Percentiles rank a stretch among this genome's conserved stretches.
These are phyloP conservation scores for Pangasius djambal DNA, from an alignment of 2,797 vertebrate genomes.

Conservation along the genomic window DNA sequence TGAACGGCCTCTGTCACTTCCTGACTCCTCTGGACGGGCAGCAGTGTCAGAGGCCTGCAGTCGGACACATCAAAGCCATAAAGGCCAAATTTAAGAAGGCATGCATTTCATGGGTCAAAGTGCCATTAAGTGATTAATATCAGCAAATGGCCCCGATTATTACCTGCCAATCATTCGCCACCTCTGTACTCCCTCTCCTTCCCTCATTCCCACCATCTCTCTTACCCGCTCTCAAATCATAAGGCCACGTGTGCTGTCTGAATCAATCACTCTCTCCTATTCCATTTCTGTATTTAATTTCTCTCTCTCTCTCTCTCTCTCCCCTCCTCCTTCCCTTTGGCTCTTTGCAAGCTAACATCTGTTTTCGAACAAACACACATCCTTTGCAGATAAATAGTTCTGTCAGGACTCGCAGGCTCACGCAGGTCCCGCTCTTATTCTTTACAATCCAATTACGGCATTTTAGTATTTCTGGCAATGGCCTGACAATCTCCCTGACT, in stretches of 20 bases:
- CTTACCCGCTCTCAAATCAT: constrained; percentile 41
- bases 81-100: constrained; percentile 61
- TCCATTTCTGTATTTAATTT: constrained; percentile 37
- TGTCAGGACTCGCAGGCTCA: constrained; percentile 66
- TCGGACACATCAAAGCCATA: constrained; percentile 58
- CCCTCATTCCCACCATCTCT: constrained; percentile 35
- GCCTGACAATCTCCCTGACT: constrained; percentile 60
- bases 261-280: constrained; percentile 41
- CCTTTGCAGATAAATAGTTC: constrained; percentile 59
- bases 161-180: constrained; percentile 78
- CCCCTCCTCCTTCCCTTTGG: constrained; percentile 59
- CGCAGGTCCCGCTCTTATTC: constrained; percentile 68
- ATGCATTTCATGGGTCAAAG: constrained; percentile 65
- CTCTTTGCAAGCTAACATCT: constrained; percentile 70
- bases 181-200: constrained; percentile 37
- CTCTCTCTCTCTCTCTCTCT: constrained; percentile 18
- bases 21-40: constrained; percentile 86
- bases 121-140: constrained; percentile 70
- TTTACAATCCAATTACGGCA: constrained; percentile 72
- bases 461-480: constrained; percentile 67
- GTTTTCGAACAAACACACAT: constrained; percentile 69
- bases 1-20: constrained; percentile 81
- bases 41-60: constrained; percentile 82
- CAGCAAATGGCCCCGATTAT: constrained; percentile 84
- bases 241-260: constrained; percentile 49